Evolutionary conservation across 1,140 invertebrate genomes (phyloP).

Genomic region (Macrobrachium rosenbergii): DNA sequence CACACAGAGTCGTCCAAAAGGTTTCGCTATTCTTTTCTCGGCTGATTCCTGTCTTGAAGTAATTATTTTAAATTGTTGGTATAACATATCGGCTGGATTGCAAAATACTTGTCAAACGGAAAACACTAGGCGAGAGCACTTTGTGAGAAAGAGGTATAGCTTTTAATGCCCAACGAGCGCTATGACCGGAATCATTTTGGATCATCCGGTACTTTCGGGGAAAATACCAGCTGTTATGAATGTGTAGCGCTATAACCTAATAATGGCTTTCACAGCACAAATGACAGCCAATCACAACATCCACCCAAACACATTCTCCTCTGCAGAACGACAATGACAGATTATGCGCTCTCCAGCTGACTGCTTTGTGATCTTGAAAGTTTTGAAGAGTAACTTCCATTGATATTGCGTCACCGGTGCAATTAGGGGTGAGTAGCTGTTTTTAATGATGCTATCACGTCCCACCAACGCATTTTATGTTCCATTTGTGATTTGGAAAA

Average conservation of each 20-base stretch:
- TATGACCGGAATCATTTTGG: background rate
- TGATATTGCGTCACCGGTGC: too few species aligned
- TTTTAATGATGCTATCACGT: too few species aligned
- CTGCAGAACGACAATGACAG: too few species aligned
- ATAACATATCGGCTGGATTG: too few species aligned
- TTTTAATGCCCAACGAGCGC: background rate
- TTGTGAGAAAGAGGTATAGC: background rate
- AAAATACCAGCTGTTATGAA: slow-evolving; percentile 41
- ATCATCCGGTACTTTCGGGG: background rate
- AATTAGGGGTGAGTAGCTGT: too few species aligned
- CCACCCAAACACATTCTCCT: too few species aligned
- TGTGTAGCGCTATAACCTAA: slow-evolving; percentile 24
- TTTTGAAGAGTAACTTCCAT: too few species aligned
- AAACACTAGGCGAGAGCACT: background rate
- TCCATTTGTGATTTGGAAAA: too few species aligned
- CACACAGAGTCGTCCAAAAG: background rate
- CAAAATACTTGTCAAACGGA: too few species aligned
- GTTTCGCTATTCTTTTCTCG: background rate
- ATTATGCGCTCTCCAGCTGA: too few species aligned
- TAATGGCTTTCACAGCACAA: slow-evolving; percentile 31
- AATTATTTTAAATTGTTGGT: background rate
- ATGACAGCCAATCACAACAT: background rate
- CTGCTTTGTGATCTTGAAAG: too few species aligned
- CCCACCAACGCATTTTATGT: too few species aligned
- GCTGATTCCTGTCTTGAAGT: background rate